phyloP scores from a whole-genome alignment of 2,113 vertebrate genomes.

The Ptilonorhynchus violaceus region DNA sequence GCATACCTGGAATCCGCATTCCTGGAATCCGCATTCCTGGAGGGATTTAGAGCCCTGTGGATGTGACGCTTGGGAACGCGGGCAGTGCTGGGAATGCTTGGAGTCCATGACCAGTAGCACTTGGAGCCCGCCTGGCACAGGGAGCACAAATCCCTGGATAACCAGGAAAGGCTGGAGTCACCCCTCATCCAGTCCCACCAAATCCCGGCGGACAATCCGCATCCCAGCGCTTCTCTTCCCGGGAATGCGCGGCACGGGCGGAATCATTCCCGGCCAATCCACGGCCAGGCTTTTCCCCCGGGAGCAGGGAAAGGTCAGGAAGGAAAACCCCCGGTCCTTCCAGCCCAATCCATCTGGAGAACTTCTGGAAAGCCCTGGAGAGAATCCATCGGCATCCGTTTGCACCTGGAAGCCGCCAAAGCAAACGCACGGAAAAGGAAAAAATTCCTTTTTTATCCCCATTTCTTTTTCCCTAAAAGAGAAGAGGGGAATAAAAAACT shows the following conservation, averaged over 20 bases:
- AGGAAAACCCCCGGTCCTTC: neutral
- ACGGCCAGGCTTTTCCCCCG: neutral
- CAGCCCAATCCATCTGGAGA: neutral
- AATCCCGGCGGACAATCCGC: neutral
- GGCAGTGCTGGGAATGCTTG: no score
- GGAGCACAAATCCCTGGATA: neutral
- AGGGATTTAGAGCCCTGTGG: no score
- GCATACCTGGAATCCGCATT: no score
- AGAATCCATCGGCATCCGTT: neutral
- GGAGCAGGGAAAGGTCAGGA: neutral
- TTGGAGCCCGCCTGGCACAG: neutral
- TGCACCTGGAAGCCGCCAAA: neutral
- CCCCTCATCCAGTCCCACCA: neutral
- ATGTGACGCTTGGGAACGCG: no score
- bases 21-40: no score
- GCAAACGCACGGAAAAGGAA: no score
- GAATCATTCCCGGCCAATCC: neutral
- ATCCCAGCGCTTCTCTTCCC: neutral
- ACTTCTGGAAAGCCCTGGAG: neutral
- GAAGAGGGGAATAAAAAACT: neutral
- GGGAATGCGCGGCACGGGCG: neutral
- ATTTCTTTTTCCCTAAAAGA: neutral
- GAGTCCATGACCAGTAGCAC: no score
- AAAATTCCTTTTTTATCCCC: no score
- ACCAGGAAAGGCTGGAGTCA: neutral